Conservation (phyloP, 2,888 invertebrate species). For the Aphrophora alni region DNA sequence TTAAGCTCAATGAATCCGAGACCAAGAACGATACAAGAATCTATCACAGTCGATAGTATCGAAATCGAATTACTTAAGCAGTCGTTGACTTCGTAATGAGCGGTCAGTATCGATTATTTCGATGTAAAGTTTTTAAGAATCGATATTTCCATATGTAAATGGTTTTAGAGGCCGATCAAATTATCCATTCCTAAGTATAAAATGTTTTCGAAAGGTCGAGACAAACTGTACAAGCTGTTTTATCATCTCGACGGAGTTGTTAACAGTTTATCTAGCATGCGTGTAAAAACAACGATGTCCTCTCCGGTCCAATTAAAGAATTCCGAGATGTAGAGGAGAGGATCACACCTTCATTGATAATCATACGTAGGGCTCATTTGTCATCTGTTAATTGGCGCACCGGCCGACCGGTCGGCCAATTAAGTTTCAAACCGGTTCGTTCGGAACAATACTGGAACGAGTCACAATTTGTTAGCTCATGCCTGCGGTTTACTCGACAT, state of each 20-base stretch:
- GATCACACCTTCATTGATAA: neutral
- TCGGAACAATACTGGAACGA: neutral
- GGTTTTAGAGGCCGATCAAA: neutral
- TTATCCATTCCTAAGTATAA: neutral
- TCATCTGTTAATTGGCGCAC: neutral
- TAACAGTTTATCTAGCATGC: neutral
- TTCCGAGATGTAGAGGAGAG: too few species aligned
- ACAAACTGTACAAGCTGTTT: neutral
- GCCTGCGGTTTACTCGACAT: neutral
- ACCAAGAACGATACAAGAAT: neutral
- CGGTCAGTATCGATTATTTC: neutral
- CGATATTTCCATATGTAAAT: conserved; percentile 9
- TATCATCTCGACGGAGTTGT: neutral
- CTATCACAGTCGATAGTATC: too few species aligned
- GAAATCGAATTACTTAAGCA: neutral
- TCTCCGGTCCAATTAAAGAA: neutral
- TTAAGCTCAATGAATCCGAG: neutral
- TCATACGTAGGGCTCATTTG: neutral
- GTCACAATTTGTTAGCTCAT: neutral
- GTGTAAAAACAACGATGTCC: neutral
- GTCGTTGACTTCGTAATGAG: neutral
- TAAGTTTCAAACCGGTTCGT: neutral
- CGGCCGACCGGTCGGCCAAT: neutral
- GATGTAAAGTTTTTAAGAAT: neutral
- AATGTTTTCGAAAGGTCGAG: too few species aligned